Base-by-base conservation (phyloP, 2,888 invertebrate genomes). In the Rhagophthalmus giganteus region DNA sequence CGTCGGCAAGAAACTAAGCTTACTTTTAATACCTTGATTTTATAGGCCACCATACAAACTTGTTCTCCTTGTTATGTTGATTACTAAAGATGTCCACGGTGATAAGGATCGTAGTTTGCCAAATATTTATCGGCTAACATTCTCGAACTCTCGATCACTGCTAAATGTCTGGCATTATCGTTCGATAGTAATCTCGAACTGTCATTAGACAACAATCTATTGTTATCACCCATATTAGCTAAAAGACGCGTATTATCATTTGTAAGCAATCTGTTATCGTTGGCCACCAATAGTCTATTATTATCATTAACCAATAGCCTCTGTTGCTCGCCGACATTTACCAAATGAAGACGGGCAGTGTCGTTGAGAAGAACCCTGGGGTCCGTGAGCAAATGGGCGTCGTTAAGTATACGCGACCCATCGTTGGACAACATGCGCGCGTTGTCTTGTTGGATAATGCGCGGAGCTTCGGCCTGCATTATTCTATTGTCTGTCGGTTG, bases 71-170 rank as follows among this genome's bases (percentile, higher is more conserved):
- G 32, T 14, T 25, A 16, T 13, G 20, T 25, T 33, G 13, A 12
- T 41, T 48, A 54, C 65, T 72, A 73, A 47, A 73, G 61, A 63
- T 75, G 74, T 7, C 73, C 72, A 35, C 74, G 62, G 55, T 74
- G 73, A 67, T 75, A 76, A 20, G 74, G 72, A 66, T 75, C 74
- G 61, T 75, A 75, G 54, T 69, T 73, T 5, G 71, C 60, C 46
- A 76, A 63, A 68, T 75, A 76, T 51, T 75, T 76, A 63, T 75
- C 75, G n/a, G 73, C 64, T 55, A 75, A 59, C 49, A 74, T 61
- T 47, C 74, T 65, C 11, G 71, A 64, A 52, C 68, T 69, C 46
- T 74, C 74, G 32, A 70, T 65, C 27, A 71, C 70, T 12, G 69
- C 66, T 54, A 74, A 63, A 61, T 73, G 72, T 47, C 73, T 58